Percentiles rank a stretch among this genome's conserved stretches.
Conservation (phyloP, 2,888 invertebrate species). For the Onthophagus sagittarius region DNA sequence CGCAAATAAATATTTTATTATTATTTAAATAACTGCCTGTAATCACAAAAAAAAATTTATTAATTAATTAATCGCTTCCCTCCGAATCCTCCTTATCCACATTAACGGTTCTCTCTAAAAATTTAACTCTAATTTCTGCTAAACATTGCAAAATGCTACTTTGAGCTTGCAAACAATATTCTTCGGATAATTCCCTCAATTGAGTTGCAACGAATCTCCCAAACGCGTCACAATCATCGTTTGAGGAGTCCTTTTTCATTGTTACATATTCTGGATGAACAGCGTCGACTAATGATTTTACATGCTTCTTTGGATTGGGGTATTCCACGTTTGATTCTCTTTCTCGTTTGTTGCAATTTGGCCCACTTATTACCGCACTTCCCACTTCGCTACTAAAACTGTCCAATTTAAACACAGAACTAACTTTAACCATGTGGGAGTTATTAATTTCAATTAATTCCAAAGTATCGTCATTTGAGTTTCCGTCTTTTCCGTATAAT, state of each 20-base stretch:
- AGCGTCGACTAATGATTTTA: too few species aligned
- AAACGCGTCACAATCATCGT: constrained; percentile 21
- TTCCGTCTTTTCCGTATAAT: constrained; percentile 8
- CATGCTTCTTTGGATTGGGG: constrained; percentile 9
- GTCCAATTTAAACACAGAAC: constrained; percentile 18
- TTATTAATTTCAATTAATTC: constrained; percentile 25
- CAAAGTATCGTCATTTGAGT: constrained; percentile 6
- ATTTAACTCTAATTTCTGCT: constrained; percentile 19
- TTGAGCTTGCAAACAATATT: constrained; percentile 14
- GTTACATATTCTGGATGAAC: constrained; percentile 17
- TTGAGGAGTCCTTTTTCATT: not conserved
- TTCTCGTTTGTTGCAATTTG: constrained; percentile 12
- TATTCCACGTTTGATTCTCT: not conserved
- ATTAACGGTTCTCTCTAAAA: constrained; percentile 10
- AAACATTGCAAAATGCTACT: constrained; percentile 19
- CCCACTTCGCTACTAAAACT: not conserved
- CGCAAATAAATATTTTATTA: too few species aligned
- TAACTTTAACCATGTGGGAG: constrained; percentile 18
- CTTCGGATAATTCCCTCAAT: constrained; percentile 17
- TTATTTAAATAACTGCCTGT: too few species aligned
- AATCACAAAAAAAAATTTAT: too few species aligned
- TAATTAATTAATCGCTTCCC: too few species aligned
- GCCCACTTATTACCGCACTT: not conserved
- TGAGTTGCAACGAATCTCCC: constrained; percentile 19
- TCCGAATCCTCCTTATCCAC: constrained; percentile 5